Percentiles rank a stretch among this genome's conserved stretches.
Conservation (phyloP, 2,888 invertebrate genomes). For the Stenurella melanura region DNA sequence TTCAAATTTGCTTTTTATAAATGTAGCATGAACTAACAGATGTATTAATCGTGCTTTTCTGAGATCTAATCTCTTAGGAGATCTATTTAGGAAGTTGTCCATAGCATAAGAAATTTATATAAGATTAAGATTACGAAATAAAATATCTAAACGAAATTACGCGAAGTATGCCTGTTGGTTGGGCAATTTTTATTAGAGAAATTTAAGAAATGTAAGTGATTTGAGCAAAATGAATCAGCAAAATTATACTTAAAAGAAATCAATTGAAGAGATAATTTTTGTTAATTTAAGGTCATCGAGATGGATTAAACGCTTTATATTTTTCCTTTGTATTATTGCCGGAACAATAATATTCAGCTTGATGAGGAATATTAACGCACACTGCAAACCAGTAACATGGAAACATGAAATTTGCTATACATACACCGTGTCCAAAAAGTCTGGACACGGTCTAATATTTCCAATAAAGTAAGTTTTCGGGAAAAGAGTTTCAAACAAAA, state of each 20-base stretch:
- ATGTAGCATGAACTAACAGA: slow-evolving; percentile 33
- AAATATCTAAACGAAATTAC: not conserved
- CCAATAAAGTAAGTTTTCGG: no score
- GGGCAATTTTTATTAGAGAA: not conserved
- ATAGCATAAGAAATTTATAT: slow-evolving; percentile 7
- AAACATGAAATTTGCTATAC: no score
- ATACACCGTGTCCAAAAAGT: no score
- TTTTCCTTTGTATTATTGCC: no score
- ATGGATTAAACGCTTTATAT: not conserved
- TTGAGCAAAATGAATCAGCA: no score
- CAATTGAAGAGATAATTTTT: no score
- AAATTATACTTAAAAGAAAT: no score
- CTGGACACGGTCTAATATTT: no score
- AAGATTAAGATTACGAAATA: slow-evolving; percentile 1
- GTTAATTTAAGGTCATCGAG: not conserved
- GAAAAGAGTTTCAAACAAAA: no score
- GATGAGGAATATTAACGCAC: no score
- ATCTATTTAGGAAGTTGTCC: slow-evolving; percentile 36
- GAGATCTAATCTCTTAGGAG: slow-evolving; percentile 23
- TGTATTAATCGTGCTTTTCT: slow-evolving; percentile 36
- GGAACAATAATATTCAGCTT: no score
- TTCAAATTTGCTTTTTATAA: slow-evolving; percentile 48
- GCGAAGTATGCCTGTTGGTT: not conserved
- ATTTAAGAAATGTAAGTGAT: not conserved
- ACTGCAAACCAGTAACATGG: no score